Evolutionary conservation across 2,113 vertebrate species (phyloP), one percentile per base, ranked within the genome.

Genomic region (Origma solitaria): DNA sequence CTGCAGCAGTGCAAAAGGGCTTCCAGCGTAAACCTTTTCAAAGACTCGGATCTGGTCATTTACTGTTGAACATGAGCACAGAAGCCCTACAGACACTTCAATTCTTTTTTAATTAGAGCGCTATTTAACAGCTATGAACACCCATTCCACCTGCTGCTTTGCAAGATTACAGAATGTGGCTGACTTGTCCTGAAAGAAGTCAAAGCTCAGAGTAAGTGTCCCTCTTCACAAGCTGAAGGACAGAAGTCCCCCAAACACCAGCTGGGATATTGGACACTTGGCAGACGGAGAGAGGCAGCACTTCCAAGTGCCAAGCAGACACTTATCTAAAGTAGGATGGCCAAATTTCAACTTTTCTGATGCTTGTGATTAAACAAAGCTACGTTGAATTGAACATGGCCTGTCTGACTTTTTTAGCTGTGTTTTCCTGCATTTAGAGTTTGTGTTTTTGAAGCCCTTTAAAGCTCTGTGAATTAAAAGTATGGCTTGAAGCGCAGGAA

Each of bases 401-500:
- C 81, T 20, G 44, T 88, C 92, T 86, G 92, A 97, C 54, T 78
- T 90, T 89, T 92, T 76, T 50, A 69, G 82, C 51, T 92, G 72
- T 17, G 22, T 91, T 94, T 84, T 96, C 90, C 92, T 76, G 77
- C 65, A 83, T 84, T 83, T 72, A 84, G 60, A 92, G 82, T 73
- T 88, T 89, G 66, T 86, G 68, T 61, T 92, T 93, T 76, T 92
- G 86, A 95, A 92, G 85, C 76, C 66, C 96, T 97, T 97, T 95
- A 93, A 97, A 96, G 82, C 73, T 60, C 70, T 91, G 82, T 91
- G 96, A 97, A 94, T 94, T 97, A 94, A 95, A 78, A 90, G 61
- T 49, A 93, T 69, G 78, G 92, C 91, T 97, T 80, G 83, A 94
- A 97, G 95, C 85, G 3, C 95, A 97, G 98, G 96, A 98, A 98